These are phyloP conservation scores for Ochotona curzoniae DNA, from an alignment of 2,113 vertebrate genomes.

Conservation along the genomic window DNA sequence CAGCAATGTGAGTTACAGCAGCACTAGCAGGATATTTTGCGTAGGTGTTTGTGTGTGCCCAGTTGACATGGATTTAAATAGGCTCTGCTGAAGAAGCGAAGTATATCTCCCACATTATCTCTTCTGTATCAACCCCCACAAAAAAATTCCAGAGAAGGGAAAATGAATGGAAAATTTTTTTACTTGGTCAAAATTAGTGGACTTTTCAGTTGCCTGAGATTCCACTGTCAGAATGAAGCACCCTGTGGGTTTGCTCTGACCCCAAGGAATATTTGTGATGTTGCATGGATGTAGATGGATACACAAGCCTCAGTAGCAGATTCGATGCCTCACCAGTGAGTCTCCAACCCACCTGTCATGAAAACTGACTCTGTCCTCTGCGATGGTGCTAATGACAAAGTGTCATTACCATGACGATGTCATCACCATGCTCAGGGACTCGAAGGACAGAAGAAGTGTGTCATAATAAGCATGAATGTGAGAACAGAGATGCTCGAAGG, in stretches of 20 bases:
- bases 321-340: accelerated
- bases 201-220: background rate
- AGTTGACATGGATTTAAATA: too few relatives aligned
- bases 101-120: background rate
- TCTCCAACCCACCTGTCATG: background rate
- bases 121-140: background rate
- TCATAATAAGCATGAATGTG: background rate
- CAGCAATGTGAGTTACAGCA: accelerated
- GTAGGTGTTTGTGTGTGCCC: background rate
- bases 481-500: background rate
- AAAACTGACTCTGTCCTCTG: too few relatives aligned
- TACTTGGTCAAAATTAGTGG: background rate
- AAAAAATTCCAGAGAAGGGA: background rate
- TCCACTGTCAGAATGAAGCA: background rate
- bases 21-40: too few relatives aligned
- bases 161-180: too few relatives aligned
- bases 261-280: background rate
- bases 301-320: accelerated
- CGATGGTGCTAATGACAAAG: accelerated
- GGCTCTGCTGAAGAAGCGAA: background rate
- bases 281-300: background rate
- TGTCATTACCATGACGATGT: too few relatives aligned
- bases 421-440: background rate
- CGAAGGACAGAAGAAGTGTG: background rate
- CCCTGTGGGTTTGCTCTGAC: accelerated